Base-by-base conservation (phyloP, 2,113 vertebrate species). In the Pterocles orientalis region DNA sequence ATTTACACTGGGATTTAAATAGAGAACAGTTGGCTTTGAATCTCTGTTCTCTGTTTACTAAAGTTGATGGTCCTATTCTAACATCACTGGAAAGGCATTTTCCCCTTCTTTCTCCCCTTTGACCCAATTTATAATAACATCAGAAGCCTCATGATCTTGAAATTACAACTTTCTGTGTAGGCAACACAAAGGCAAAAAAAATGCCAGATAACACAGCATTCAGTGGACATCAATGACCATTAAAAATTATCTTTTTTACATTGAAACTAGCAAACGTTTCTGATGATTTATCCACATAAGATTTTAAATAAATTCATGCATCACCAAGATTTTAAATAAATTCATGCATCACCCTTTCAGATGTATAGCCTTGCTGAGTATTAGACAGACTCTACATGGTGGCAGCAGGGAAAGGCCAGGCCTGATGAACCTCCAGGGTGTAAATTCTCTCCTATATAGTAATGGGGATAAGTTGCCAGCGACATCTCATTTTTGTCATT, bases 11-110 rank as follows among this genome's bases (percentile, higher is more conserved):
- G 28, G 54, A 86, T 96, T 95, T 87, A 90, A 94, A 69, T 7
- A 89, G 48, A 89, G 62, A 65, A 61, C 72, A 50, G 66, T 88
- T 92, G 73, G 86, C 60, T 95, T 79, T 85, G 73, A 82, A 87
- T 86, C 53, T 57, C 31, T 64, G 34, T 65, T 33, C 53, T 54
- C 33, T 71, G 64, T 71, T 86, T 88, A 62, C 62, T 61, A 45
- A 87, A 84, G 81, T 56, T 76, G 48, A 87, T 45, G 34, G 69
- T 82, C 34, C 56, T 71, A 15, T 48, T 78, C 82, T 50, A 82
- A 79, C 10, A 76, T 50, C 69, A 47, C n/a, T 82, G 33, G 29
- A 73, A 92, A 86, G 43, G 19, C 20, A 66, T 84, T 81, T 93
- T 36, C 12, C 23, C 33, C 13, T 83, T 86, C 56, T 82, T 75